These are phyloP conservation scores for Rhingia rostrata DNA, from an alignment of 2,888 invertebrate species.

Conservation along the genomic window DNA sequence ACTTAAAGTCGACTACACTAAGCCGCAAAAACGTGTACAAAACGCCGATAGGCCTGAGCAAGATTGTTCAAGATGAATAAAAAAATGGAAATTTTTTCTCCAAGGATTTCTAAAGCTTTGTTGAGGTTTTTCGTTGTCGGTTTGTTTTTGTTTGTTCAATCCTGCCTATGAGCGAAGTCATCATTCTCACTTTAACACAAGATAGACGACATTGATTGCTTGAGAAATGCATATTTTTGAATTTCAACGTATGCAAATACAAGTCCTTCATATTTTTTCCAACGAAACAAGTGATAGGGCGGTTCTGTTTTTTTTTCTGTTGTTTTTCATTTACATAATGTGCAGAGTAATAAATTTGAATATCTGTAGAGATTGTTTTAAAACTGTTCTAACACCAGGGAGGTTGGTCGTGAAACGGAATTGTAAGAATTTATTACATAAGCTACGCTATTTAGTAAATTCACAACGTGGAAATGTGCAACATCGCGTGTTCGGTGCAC, in stretches of 20 bases:
- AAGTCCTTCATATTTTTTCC: background rate
- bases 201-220: constrained; percentile 14
- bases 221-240: constrained; percentile 11
- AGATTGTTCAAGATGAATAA: background rate
- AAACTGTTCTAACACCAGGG: background rate
- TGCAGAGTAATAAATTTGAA: constrained; percentile 24
- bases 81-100: background rate
- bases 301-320: background rate
- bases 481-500: constrained; percentile 6
- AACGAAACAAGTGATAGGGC: constrained; percentile 8
- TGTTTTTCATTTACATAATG: constrained; percentile 4
- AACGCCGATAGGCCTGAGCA: background rate
- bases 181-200: constrained; percentile 12
- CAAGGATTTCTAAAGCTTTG: constrained; percentile 20
- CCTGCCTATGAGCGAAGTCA: background rate
- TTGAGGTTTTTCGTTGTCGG: constrained; percentile 15
- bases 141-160: background rate
- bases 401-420: constrained; percentile 1
- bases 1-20: constrained; percentile 18
- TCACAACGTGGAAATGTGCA: background rate
- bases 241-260: constrained; percentile 17
- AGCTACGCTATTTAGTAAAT: constrained; percentile 12
- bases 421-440: constrained; percentile 5
- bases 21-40: constrained; percentile 2
- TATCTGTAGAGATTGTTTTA: constrained; percentile 9